phyloP scores from a whole-genome alignment of 1,140 invertebrate species.

The Drosophila pandora region DNA sequence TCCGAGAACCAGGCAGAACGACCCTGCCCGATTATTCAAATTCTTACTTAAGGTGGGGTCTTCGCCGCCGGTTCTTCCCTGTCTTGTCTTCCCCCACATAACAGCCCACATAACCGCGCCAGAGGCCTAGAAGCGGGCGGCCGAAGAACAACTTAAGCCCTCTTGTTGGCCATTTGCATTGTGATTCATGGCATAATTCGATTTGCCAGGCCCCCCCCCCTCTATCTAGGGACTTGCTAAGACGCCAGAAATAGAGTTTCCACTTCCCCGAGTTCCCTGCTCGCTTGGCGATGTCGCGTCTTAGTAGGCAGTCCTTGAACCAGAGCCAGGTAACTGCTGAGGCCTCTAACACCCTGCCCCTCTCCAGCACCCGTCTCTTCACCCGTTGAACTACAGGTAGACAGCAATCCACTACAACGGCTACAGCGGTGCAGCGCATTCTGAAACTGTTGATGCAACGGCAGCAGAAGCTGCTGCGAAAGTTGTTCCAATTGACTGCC shows the following conservation, averaged over 20 bases:
- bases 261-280: no score
- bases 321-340: no score
- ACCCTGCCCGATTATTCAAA: neutral
- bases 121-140: neutral
- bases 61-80: neutral
- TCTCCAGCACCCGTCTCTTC: neutral
- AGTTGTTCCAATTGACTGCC: slow-evolving; percentile 71
- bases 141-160: slow-evolving; percentile 61
- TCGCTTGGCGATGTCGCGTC: no score
- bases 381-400: slow-evolving; percentile 39
- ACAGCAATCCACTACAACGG: slow-evolving; percentile 69
- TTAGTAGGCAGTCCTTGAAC: no score
- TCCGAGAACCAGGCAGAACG: neutral
- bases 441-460: slow-evolving; percentile 82
- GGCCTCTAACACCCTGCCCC: neutral
- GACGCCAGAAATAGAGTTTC: no score
- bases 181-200: slow-evolving; percentile 38
- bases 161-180: slow-evolving; percentile 25
- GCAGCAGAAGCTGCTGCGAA: slow-evolving; percentile 81
- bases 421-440: slow-evolving; percentile 83
- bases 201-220: slow-evolving; percentile 11
- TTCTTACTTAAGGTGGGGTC: neutral
- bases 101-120: slow-evolving; percentile 31
- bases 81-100: neutral
- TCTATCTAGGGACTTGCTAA: no score